A percentile compares a stretch with the other conserved stretches of the same genome.
phyloP scores from a whole-genome alignment of 1,140 invertebrate species.

The Drosophila erecta region DNA sequence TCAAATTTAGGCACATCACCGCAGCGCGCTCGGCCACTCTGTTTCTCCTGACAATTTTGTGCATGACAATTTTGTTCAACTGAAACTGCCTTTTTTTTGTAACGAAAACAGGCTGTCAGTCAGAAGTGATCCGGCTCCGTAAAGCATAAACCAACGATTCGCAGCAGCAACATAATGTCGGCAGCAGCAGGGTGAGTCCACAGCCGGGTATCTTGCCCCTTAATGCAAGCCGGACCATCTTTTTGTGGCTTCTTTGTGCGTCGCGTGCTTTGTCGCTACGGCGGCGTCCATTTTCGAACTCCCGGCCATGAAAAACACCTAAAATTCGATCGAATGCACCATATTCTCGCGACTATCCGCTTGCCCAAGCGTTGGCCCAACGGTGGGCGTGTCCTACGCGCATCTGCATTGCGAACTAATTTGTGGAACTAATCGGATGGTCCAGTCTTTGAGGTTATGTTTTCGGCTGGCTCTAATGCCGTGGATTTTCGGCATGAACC shows the following conservation, averaged over 20 bases:
- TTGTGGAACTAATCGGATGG: constrained; percentile 33
- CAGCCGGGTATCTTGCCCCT: background rate
- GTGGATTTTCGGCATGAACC: constrained; percentile 53
- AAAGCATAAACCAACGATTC: constrained; percentile 18
- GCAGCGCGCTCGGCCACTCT: background rate
- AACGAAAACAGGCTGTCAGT: constrained; percentile 45
- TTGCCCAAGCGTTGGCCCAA: background rate
- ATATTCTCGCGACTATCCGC: background rate
- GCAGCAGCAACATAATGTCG: constrained; percentile 63
- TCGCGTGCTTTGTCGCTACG: constrained; percentile 63
- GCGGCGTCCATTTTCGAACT: constrained; percentile 68
- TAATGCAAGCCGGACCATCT: constrained; percentile 16
- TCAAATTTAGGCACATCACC: background rate
- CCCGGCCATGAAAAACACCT: background rate
- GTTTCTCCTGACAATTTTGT: constrained; percentile 9
- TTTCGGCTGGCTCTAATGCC: constrained; percentile 49
- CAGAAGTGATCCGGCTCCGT: constrained; percentile 38
- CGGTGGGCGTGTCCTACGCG: constrained; percentile 66
- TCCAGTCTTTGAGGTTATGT: constrained; percentile 72
- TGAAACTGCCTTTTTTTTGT: constrained; percentile 62
- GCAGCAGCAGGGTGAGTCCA: constrained; percentile 62
- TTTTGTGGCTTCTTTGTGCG: constrained; percentile 79
- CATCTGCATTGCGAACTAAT: constrained; percentile 58
- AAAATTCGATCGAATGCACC: background rate
- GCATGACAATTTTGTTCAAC: constrained; percentile 49